A percentile compares a stretch with the other conserved stretches of the same genome.
These are phyloP conservation scores for Premnoplex brunnescens DNA, from an alignment of 2,797 vertebrate species.

Conservation along the genomic window DNA sequence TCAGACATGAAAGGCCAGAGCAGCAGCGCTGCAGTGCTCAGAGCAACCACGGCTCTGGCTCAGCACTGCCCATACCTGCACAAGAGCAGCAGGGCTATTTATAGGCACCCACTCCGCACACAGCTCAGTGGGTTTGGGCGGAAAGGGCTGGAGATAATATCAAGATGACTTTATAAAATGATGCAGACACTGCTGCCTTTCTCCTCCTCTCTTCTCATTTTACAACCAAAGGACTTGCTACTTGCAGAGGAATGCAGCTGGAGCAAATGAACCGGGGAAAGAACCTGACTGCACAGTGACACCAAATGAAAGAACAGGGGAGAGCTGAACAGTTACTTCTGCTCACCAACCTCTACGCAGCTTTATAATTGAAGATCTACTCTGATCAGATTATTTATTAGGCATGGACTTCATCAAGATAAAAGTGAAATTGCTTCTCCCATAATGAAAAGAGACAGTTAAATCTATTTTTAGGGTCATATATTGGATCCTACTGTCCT, in stretches of 20 bases:
- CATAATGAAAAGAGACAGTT: not conserved
- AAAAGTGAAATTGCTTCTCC: not conserved
- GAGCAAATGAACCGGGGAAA: not conserved
- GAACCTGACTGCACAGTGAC: not conserved
- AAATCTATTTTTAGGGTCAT: not conserved
- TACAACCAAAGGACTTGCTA: conserved; percentile 17
- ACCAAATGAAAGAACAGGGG: not conserved
- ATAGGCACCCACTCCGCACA: conserved; percentile 72
- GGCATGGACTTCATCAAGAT: not conserved
- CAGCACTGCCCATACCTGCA: conserved; percentile 61
- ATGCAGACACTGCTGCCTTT: conserved; percentile 57
- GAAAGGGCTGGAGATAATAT: conserved; percentile 75
- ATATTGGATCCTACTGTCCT: not conserved
- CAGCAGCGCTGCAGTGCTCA: not conserved
- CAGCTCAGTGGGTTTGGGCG: conserved; percentile 71
- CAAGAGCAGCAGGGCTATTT: conserved; percentile 72
- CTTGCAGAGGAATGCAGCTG: not conserved
- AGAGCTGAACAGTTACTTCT: not conserved
- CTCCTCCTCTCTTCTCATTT: conserved; percentile 39
- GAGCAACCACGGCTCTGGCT: conserved; percentile 55
- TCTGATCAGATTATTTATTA: not conserved
- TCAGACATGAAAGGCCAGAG: conserved; percentile 53
- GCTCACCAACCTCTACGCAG: not conserved
- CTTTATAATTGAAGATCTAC: not conserved
- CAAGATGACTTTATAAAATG: conserved; percentile 70